A percentile compares a stretch with the other conserved stretches of the same genome.
Conservation (phyloP, 37 sponge, comb jelly and placozoan genomes). For the Amphimedon queenslandica region DNA sequence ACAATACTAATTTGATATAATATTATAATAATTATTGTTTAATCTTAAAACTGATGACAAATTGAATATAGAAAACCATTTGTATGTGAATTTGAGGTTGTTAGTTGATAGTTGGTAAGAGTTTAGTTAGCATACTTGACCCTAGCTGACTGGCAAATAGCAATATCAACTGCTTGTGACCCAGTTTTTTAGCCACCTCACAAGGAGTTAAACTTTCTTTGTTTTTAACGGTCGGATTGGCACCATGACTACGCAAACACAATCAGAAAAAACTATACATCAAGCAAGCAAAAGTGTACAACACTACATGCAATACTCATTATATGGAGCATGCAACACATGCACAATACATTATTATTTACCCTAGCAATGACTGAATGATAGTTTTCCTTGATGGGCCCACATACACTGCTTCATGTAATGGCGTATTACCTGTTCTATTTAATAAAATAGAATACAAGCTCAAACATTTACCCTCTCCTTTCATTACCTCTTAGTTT, state of each 20-base stretch:
- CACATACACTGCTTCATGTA: constrained; percentile 53
- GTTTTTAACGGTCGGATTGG: constrained; percentile 30
- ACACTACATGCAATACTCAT: too few species aligned
- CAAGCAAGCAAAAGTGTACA: too few species aligned
- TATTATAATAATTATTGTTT: too few species aligned
- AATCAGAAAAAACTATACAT: constrained; percentile 4
- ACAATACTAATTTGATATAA: too few species aligned
- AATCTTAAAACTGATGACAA: not conserved
- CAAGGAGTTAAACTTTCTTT: constrained; percentile 36
- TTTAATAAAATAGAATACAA: constrained; percentile 20
- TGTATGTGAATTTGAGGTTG: not conserved
- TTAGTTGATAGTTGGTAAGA: too few species aligned
- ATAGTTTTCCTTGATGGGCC: constrained; percentile 26
- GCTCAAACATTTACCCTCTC: constrained; percentile 40
- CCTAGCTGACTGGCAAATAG: constrained; percentile 35
- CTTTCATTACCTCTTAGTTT: constrained; percentile 3
- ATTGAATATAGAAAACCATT: not conserved
- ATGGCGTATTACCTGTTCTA: constrained; percentile 70
- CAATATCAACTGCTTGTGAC: constrained; percentile 14
- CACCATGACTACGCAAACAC: constrained; percentile 18
- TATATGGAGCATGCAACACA: too few species aligned
- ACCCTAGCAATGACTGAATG: constrained; percentile 56
- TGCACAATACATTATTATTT: too few species aligned
- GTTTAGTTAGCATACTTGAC: constrained; percentile 16
- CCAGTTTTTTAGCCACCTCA: constrained; percentile 38